Base-by-base conservation (phyloP, 2,888 invertebrate species). In the Prenolepis imparis region DNA sequence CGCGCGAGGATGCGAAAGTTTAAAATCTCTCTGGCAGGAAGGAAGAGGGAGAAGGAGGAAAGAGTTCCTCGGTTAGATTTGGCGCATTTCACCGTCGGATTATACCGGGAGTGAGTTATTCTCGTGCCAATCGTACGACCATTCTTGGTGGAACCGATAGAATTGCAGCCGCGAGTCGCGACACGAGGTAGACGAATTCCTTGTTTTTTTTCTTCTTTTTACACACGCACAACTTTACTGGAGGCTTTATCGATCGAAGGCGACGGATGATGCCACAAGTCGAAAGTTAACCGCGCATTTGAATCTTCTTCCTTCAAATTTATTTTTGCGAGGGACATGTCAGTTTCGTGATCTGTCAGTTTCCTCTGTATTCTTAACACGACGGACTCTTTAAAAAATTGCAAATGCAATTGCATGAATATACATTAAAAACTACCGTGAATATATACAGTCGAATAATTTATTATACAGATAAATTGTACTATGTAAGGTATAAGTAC, bases 1-100 rank as follows among this genome's bases (percentile, higher is more conserved):
- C 72, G 59, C 39, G 70, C 48, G 61, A 73, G 61, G 48, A 32
- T 61, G 55, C 21, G 36, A 84, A 66, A 74, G 70, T 84, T 84
- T 82, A 82, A 72, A 84, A 66, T 67, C 82, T 48, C 48, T 41
- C 36, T 12, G 55, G 55, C 59, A 4, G 5, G 64, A 32, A 32
- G 9, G 3, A 15, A 18, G 64, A 12, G 15, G 28, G 28, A 28
- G 9, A 21, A 28, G 21, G 74, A 28, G 41, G 48, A 9, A 63
- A 36, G 64, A 24, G 61, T 11, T 48, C 39, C 44, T 12, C 55
- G 57, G 15, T 28, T 28, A 28, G 28, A 3, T 28, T n/a, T 44
- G 55, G n/a, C 24, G 55, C 44, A 39, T 39, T 44, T 64, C 64
- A 36, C 11, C 68, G 52, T 48, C 55, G 44, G 12, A 63, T 41